phyloP scores from a whole-genome alignment of 2,113 vertebrate genomes.

The Cepphus grylle region DNA sequence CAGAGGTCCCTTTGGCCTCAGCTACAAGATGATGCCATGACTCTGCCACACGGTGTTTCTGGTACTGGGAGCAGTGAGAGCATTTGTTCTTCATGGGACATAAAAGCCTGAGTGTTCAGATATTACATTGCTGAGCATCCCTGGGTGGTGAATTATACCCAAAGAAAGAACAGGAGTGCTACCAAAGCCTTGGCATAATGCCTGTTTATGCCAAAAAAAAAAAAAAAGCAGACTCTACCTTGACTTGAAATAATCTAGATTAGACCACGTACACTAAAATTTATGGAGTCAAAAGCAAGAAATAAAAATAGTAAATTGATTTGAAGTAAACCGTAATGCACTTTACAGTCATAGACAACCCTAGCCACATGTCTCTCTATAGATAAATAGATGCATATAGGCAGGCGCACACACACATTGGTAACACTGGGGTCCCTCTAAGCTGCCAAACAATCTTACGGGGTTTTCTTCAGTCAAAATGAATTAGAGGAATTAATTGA shows the following conservation, averaged over 20 bases:
- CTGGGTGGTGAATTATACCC: not conserved
- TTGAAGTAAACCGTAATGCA: not conserved
- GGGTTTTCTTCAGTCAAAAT: slow-evolving; percentile 24
- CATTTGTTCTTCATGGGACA: not conserved
- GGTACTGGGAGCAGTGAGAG: not conserved
- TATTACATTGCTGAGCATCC: not conserved
- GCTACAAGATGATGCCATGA: rapidly evolving
- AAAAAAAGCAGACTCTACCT: not conserved
- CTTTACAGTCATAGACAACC: not conserved
- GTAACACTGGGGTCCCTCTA: not conserved
- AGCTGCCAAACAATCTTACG: not conserved
- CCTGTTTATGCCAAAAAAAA: not conserved
- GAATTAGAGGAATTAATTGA: slow-evolving; percentile 59
- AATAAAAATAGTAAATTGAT: not conserved
- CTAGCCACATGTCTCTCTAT: not conserved
- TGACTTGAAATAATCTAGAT: not conserved
- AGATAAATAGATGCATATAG: not conserved
- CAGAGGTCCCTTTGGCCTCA: not conserved
- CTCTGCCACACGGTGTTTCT: not conserved
- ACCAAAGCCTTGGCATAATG: not conserved
- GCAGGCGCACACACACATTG: not conserved
- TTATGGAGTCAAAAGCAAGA: not conserved
- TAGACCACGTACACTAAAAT: not conserved
- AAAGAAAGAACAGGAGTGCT: not conserved
- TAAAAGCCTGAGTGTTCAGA: not conserved